Conservation (phyloP, 2,888 invertebrate species). For the Chaetoderma sp. region DNA sequence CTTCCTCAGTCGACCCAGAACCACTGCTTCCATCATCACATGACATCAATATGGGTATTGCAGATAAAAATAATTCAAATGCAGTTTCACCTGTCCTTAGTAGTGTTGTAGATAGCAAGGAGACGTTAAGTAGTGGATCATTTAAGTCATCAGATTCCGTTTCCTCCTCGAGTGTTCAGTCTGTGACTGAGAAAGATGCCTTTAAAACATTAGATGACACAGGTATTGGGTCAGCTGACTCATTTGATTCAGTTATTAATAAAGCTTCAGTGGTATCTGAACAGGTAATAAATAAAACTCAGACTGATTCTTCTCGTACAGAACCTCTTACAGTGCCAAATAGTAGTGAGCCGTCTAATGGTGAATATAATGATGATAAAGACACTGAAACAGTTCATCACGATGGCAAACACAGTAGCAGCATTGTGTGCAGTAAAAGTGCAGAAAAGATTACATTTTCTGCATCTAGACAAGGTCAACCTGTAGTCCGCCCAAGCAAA, state of each 20-base stretch:
- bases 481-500: slow-evolving; percentile 87
- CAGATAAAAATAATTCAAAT: too few relatives aligned
- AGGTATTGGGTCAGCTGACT: neutral
- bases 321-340: slow-evolving; percentile 35
- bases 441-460: slow-evolving; percentile 55
- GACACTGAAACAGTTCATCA: slow-evolving; percentile 24
- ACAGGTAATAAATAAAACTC: too few relatives aligned
- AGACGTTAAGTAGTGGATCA: slow-evolving; percentile 1
- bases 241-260: neutral
- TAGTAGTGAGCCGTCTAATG: slow-evolving; percentile 36
- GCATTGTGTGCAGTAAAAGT: slow-evolving; percentile 56
- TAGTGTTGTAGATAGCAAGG: slow-evolving; percentile 7
- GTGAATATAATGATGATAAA: slow-evolving; percentile 40
- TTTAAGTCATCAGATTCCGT: slow-evolving; percentile 9
- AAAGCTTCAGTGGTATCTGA: too few relatives aligned
- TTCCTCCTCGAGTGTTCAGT: slow-evolving; percentile 4
- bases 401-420: too few relatives aligned
- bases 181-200: neutral
- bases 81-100: too few relatives aligned
- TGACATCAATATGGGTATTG: too few relatives aligned
- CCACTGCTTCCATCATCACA: too few relatives aligned
- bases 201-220: neutral
- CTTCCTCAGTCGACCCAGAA: neutral
- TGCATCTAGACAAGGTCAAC: slow-evolving; percentile 69
- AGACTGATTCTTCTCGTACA: neutral